Percentiles rank a stretch among this genome's conserved stretches.
These are phyloP conservation scores for Zoanthus sansibaricus DNA, from an alignment of 92 coral and sea anemone species.

Conservation along the genomic window DNA sequence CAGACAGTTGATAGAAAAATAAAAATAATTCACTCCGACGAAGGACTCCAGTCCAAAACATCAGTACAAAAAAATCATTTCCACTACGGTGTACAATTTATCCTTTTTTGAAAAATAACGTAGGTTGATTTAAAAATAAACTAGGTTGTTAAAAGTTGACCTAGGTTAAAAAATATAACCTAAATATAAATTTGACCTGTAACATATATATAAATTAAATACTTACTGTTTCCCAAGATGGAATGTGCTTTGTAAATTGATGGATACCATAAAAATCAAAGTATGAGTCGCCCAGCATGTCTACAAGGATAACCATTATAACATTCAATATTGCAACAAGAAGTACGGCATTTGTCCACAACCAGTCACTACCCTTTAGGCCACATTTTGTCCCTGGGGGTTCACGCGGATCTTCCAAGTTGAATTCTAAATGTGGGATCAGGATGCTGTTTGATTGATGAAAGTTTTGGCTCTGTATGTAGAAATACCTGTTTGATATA, in stretches of 20 bases:
- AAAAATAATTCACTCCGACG: no score
- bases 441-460: constrained; percentile 55
- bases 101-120: no score
- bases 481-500: constrained; percentile 49
- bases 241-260: constrained; percentile 48
- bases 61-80: no score
- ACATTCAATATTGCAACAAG: constrained; percentile 51
- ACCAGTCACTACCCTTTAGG: constrained; percentile 57
- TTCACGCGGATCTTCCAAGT: constrained; percentile 14
- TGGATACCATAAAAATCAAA: constrained; percentile 74
- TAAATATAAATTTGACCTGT: no score
- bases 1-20: no score
- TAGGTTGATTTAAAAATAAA: no score
- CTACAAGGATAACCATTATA: constrained; percentile 55
- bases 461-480: constrained; percentile 53
- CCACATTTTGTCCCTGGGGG: constrained; percentile 40
- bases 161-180: no score
- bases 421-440: constrained; percentile 65
- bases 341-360: constrained; percentile 46
- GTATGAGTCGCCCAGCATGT: constrained; percentile 58
- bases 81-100: no score
- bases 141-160: no score
- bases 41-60: no score
- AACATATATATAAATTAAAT: background rate
- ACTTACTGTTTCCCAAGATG: constrained; percentile 41